Base-by-base conservation (phyloP, 2,888 invertebrate species). In the Cryptophagus acutangulus region DNA sequence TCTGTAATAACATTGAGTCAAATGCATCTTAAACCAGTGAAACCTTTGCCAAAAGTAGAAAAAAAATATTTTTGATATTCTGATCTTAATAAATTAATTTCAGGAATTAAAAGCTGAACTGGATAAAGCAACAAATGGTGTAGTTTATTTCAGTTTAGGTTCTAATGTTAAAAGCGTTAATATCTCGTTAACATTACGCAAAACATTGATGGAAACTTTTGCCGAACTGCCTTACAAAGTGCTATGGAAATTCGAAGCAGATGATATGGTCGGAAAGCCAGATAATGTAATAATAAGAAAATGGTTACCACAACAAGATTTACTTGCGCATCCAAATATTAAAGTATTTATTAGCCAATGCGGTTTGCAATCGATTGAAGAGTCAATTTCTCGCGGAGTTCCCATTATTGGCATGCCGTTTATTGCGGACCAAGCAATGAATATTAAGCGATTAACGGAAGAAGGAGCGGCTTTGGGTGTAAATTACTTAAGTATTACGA, bases 361-460 rank as follows among this genome's bases (percentile, higher is more conserved):
- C 16, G 62, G 62, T 6, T 43, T 60, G 13, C 62, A 62, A 33
- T 61, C 61, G 1, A 50, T 50, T n/a, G 61, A 61, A 44, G 62
- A 62, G 43, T 55, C 62, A 1, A 51, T 62, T n/a, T 45, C 47
- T 16, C 43, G 50, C 31, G 54, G 50, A 15, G 57, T 61, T 5
- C 62, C 62, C 2, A 50, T 62, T 31, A 51, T 62, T 3, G 60
- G 54, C 15, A 49, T 62, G 26, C 61, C 62, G 5, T 61, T 61
- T 41, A 59, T 60, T 33, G 61, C 57, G 3, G 62, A 62, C 36
- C 62, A 62, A 46, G 46, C 48, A 14, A 52, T 55, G 52, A 62
- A 63, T 42, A 50, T 53, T 1, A 49, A 45, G 33, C 48, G 49
- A 38, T 45, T 62, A 16, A 42, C 36, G 4, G 33, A 51, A 30